Percentiles rank a stretch among this genome's conserved stretches.
phyloP scores from a whole-genome alignment of 2,113 vertebrate species.

The Raja brachyura region DNA sequence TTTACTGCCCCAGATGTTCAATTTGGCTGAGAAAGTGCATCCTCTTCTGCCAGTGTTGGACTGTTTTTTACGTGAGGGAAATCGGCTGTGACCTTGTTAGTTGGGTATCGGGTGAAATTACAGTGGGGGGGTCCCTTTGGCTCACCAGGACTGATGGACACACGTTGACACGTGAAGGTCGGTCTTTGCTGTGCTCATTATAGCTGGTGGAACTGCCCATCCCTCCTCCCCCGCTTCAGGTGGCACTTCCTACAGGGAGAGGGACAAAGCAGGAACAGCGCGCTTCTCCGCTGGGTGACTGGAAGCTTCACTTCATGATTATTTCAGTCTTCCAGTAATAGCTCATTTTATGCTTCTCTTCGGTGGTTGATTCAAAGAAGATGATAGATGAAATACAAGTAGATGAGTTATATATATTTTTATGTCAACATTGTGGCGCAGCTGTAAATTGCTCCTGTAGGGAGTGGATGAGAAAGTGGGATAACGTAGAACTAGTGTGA shows the following conservation, averaged over 20 bases:
- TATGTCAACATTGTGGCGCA: not conserved
- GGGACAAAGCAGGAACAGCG: not conserved
- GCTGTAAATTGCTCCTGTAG: no score
- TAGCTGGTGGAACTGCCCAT: not conserved
- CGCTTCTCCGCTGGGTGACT: not conserved
- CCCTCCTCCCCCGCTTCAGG: not conserved
- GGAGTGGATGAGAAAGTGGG: no score
- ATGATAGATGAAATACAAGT: not conserved
- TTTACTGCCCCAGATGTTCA: not conserved
- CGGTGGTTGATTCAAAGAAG: not conserved
- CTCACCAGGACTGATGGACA: not conserved
- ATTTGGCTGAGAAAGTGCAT: not conserved
- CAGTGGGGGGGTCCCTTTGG: not conserved
- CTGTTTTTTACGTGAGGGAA: not conserved
- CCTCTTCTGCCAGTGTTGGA: not conserved
- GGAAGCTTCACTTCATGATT: not conserved
- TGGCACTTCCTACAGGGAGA: not conserved
- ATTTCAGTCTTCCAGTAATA: not conserved
- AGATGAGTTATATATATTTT: not conserved
- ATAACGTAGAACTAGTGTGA: no score
- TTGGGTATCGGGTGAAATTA: not conserved
- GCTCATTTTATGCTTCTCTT: not conserved
- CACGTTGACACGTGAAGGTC: not conserved
- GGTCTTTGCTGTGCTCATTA: not conserved
- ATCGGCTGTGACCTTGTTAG: not conserved